Evolutionary conservation across 2,797 vertebrate genomes (phyloP).

Genomic region (Sylvilagus floridanus): DNA sequence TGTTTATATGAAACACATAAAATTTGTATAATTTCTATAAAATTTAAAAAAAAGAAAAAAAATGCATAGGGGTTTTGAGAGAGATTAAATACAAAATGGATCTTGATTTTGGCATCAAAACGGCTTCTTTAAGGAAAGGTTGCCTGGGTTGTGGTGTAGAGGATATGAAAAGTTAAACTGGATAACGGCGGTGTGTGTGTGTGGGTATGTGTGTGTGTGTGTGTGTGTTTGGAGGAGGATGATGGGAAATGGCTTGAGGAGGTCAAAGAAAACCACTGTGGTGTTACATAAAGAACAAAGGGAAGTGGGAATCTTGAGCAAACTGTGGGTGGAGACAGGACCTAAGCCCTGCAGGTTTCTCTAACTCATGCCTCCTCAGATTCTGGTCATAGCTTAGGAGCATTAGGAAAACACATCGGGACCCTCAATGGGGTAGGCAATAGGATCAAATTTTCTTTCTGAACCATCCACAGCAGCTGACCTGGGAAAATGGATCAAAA

Average conservation of each 20-base stretch:
- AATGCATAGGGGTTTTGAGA: neutral
- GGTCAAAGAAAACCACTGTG: neutral
- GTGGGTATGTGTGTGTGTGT: neutral
- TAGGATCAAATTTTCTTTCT: neutral
- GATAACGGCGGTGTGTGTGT: neutral
- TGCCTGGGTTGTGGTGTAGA: neutral
- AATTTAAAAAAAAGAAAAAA: too few relatives aligned
- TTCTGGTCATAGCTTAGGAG: neutral
- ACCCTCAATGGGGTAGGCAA: neutral
- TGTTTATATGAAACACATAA: too few relatives aligned
- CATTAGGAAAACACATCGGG: neutral
- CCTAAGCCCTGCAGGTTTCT: neutral
- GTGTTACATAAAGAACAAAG: neutral
- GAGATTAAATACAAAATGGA: neutral
- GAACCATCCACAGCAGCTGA: neutral
- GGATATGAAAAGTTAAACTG: neutral
- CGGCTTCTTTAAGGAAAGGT: neutral
- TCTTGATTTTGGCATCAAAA: neutral
- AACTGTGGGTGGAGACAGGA: neutral
- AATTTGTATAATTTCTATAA: too few relatives aligned
- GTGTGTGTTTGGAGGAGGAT: too few relatives aligned
- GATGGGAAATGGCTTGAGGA: neutral
- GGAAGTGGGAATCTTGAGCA: neutral
- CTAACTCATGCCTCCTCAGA: neutral
- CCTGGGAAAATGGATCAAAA: neutral